Percentiles rank a stretch among this genome's conserved stretches.
phyloP scores from a whole-genome alignment of 2,888 invertebrate species.

The Nectonema munidae region DNA sequence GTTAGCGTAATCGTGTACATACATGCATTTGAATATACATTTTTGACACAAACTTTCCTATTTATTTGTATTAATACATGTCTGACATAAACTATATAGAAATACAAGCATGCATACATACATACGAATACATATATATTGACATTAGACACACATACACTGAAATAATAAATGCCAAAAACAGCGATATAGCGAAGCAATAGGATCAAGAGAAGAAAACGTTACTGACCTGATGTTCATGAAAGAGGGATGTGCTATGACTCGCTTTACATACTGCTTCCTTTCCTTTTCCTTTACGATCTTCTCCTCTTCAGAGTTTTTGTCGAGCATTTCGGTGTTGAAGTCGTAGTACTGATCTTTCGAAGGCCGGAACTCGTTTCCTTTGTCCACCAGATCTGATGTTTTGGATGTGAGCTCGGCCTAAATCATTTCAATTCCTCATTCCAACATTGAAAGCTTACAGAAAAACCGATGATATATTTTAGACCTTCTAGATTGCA shows the following conservation, averaged over 20 bases:
- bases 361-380: conserved; percentile 46
- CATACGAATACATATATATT: too few species aligned
- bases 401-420: conserved; percentile 58
- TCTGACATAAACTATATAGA: too few species aligned
- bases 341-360: conserved; percentile 66
- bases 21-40: too few species aligned
- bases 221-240: conserved; percentile 50
- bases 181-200: not conserved
- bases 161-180: too few species aligned
- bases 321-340: conserved; percentile 31
- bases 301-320: conserved; percentile 35
- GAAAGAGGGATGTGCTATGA: conserved; percentile 85
- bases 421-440: conserved; percentile 6
- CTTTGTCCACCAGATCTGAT: conserved; percentile 58
- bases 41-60: too few species aligned
- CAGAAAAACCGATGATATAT: too few species aligned
- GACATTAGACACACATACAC: too few species aligned
- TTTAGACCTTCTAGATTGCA: too few species aligned
- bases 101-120: too few species aligned
- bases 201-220: not conserved
- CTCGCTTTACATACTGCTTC: conserved; percentile 58
- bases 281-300: conserved; percentile 40
- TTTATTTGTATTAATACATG: too few species aligned
- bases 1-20: too few species aligned
- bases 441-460: too few species aligned